Evolutionary conservation across 2,888 invertebrate species (phyloP), one percentile per base, ranked within the genome.

Genomic region (Opisthograptis luteolata): DNA sequence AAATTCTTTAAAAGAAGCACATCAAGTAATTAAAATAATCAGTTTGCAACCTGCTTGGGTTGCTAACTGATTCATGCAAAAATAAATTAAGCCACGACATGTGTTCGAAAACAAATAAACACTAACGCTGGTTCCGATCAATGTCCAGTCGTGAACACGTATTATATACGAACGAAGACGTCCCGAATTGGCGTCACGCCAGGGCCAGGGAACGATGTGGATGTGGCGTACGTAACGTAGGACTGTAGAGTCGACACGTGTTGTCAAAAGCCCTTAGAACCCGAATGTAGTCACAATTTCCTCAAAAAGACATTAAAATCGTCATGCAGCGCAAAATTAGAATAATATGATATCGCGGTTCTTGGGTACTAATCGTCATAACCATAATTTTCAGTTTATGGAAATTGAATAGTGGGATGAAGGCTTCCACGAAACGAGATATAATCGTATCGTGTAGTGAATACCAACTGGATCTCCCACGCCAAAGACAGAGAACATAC

Each of bases 161-260:
- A 65, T n/a, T n/a, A n/a, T 64, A 66, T 63, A 66, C 68, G 54
- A 60, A 62, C 65, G 64, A 65, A 64, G 61, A 55, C 62, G 66
- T 63, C 53, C 53, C 54, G 52, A 55, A 49, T 60, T 83, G 85
- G 85, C 80, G 47, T 15, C 14, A 42, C 43, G 77, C 82, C 83
- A 83, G 71, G 58, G 77, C 82, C 83, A 83, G 71, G 58, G 57
- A 60, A 60, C 65, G 65, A 71, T 69, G 63, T 74, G 70, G 70
- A n/a, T n/a, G n/a, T n/a, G n/a, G n/a, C n/a, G n/a, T n/a, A n/a
- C 69, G 73, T 70, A 77, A 76, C 73, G 50, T 45, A 50, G 50
- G 50, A 69, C 77, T 73, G 55, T 45, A 54, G 62, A 62, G 55
- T 45, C 54, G 62, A 62, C 58, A 65, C 58, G 57, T 55, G 52